These are phyloP conservation scores for Dioctria linearis DNA, from an alignment of 2,888 invertebrate species.

Conservation along the genomic window DNA sequence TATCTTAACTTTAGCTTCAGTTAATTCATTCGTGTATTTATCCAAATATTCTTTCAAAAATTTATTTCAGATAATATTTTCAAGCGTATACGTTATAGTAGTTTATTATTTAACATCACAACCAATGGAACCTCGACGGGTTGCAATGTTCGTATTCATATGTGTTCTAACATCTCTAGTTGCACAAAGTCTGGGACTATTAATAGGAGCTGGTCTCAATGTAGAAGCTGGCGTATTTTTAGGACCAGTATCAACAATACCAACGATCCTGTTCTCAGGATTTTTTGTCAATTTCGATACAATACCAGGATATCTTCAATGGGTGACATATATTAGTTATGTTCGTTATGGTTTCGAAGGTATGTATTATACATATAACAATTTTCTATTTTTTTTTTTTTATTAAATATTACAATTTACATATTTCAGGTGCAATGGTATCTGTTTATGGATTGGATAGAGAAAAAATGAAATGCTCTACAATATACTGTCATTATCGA, in stretches of 20 bases:
- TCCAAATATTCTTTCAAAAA: background rate
- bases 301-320: conserved; percentile 89
- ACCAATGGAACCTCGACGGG: conserved; percentile 88
- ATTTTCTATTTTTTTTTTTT: conserved; percentile 13
- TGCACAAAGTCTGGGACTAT: conserved; percentile 91
- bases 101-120: conserved; percentile 97
- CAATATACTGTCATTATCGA: conserved; percentile 87
- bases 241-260: conserved; percentile 93
- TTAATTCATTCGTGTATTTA: background rate
- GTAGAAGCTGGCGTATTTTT: conserved; percentile 85
- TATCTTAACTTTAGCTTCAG: no score
- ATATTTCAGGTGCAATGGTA: conserved; percentile 79
- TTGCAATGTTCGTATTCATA: conserved; percentile 70
- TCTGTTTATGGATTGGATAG: conserved; percentile 92
- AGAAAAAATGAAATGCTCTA: conserved; percentile 85
- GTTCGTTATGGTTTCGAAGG: conserved; percentile 93
- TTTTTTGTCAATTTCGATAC: conserved; percentile 95
- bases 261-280: conserved; percentile 92
- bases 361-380: no score
- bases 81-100: conserved; percentile 88
- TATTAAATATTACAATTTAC: background rate
- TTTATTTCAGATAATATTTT: conserved; percentile 83
- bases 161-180: conserved; percentile 88
- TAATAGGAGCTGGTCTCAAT: conserved; percentile 93
- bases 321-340: conserved; percentile 93